Evolutionary conservation across 1,140 invertebrate genomes (phyloP), one percentile per base, ranked within the genome.

Genomic region (Drosophila setifemur): DNA sequence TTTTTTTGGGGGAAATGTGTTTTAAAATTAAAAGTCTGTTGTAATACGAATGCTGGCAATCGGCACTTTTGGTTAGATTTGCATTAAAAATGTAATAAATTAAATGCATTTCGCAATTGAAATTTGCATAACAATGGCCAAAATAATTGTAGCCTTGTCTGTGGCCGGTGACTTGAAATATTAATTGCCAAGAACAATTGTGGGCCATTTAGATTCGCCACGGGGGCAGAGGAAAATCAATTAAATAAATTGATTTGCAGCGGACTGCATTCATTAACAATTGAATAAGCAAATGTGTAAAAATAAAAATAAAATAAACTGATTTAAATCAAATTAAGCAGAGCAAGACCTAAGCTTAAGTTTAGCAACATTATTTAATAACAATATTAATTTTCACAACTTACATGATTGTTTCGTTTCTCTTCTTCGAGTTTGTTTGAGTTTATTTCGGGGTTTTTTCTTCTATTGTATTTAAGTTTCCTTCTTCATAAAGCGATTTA

Each of bases 101-200:
- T 47, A 18, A 64, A 48, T 48, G 55, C 21, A 47, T 21, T 48
- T 33, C 14, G 12, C 6, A 19, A 18, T 25, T 2, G 14, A 14
- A 55, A 55, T 50, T 64, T 64, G 57, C 61, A 29, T 40, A 49
- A 49, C 42, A 64, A 64, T 64, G 25, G 42, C n/a, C 16, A 21
- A 18, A 2, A 8, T 37, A 48, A 63, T 60, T 55, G 14, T 21
- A 8, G 11, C 14, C 19, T 11, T 2, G 11, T 12, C 8, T 25
- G 26, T 6, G 19, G n/a, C 40, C 9, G 16, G n/a, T 14, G 21
- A 28, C 28, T 44, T 21, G 2, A 35, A 28, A 18, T 26, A 25
- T 21, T 39, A 57, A 57, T 57, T 37, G 23, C 6, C 23, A 35
- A 19, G 23, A 49, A 57, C 44, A 57, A 57, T 39, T 11, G 44